Base-by-base conservation (phyloP, 2,113 vertebrate genomes). In the Limnothrissa miodon region DNA sequence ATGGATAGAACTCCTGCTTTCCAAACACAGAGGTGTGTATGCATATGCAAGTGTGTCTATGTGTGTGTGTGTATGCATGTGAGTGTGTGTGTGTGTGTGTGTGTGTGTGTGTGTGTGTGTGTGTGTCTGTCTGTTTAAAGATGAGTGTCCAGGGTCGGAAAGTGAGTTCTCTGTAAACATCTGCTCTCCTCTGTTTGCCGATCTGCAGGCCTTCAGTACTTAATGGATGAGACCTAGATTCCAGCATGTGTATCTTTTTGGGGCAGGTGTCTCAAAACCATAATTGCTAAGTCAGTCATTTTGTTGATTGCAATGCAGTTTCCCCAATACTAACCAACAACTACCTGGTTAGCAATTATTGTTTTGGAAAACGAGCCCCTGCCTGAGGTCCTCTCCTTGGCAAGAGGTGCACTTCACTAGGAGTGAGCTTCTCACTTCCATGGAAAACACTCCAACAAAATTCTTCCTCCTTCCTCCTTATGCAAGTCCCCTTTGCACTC, bases 131-230 rank as follows among this genome's bases (percentile, higher is more conserved):
- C 74, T 83, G 62, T 81, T 80, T 33, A 45, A 5, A 29, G 45
- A 15, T 45, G 44, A 51, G 80, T 79, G 83, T 85, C 80, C 80
- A 70, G 46, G 42, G 78, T 83, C 46, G 82, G 80, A 78, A 85
- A 74, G 83, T 59, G 48, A 83, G 80, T 78, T 83, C 70, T 29
- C 81, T 87, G 89, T 89, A 90, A 90, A 90, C 89, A 88, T 79
- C 81, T 82, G 80, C 84, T 85, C 88, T 85, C 82, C 81, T 36
- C 83, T 80, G 78, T 81, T 80, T 81, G 62, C 80, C 79, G 39
- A 79, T 45, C 78, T 11, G 45, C 83, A 62, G 56, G 39, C 51
- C 39, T 42, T 29, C 36, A 70, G 13, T 39, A 13, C n/a, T 51
- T 39, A 84, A 33, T 36, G 66, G 66, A 74, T 39, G 2, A 36